Evolutionary conservation across 2,113 vertebrate genomes (phyloP), one percentile per base, ranked within the genome.

Genomic region (Mormyrus lacerda): DNA sequence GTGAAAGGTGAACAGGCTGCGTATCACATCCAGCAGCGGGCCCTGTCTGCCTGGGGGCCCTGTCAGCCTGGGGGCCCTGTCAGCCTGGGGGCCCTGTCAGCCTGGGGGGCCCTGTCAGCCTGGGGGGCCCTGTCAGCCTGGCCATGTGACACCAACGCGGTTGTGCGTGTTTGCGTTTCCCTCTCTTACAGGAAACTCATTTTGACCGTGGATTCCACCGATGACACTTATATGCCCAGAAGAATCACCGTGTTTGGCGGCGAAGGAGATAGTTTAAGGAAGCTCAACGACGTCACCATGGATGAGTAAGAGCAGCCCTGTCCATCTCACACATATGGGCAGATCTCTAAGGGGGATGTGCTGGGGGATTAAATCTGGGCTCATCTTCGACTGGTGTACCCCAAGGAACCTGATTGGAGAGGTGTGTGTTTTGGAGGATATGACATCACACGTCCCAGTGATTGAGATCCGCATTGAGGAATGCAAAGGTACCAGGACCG

Each of bases 201-300:
- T 51, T 90, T 99, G 91, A 97, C 97, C 0, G 98, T 99, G 90
- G 98, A 99, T 90, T 97, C 98, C 0, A 99, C 97, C 0, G 98
- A 99, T 31, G 98, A 99, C 93, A 99, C 98, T 94, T 99, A 98
- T 95, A 99, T 99, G 97, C 98, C 98, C 73, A 99, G 98, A 94
- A 93, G 97, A 42, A 95, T 99, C 0, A 96, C 97, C 0, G 97
- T 98, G 82, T 99, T 95, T 0, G 98, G 98, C 21, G 98, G 98
- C 0, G 98, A 99, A 90, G 97, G 96, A 21, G 98, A 98, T 93
- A 97, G 96, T 76, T 95, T 99, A 90, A 99, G 98, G 95, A 99
- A 99, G 90, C 94, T 98, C 91, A 98, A 96, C 0, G 98, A 99
- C 0, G 95, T 99, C 39, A 94, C 95, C 93, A 97, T 99, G 91